These are phyloP conservation scores for Antrozous pallidus DNA, from an alignment of 2,797 vertebrate species.

Conservation along the genomic window DNA sequence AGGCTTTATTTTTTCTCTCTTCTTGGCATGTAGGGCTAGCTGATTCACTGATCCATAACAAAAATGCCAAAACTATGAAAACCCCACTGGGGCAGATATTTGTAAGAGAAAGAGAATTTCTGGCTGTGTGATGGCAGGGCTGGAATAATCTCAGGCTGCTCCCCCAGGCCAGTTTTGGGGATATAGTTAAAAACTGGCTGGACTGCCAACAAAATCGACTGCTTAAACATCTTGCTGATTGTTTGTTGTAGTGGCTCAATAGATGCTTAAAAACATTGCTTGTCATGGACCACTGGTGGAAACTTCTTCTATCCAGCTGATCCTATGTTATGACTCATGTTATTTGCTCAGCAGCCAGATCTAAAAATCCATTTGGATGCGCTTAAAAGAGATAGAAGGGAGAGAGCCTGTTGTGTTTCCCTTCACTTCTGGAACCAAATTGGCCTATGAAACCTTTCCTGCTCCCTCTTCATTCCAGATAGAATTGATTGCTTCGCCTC, in stretches of 20 bases:
- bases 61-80: conserved; percentile 54
- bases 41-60: conserved; percentile 38
- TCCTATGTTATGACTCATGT: conserved; percentile 17
- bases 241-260: neutral
- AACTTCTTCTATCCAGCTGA: conserved; percentile 47
- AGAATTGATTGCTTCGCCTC: neutral
- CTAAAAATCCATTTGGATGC: conserved; percentile 2
- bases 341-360: conserved; percentile 28
- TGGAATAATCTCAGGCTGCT: neutral
- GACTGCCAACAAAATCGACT: conserved; percentile 26
- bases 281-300: conserved; percentile 25
- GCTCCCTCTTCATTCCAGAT: neutral
- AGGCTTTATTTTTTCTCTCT: neutral
- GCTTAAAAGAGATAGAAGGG: neutral
- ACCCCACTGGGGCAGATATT: conserved; percentile 55
- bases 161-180: conserved; percentile 36
- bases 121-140: neutral
- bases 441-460: neutral
- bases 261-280: conserved; percentile 45
- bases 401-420: neutral
- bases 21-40: conserved; percentile 29
- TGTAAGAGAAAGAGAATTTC: conserved; percentile 57
- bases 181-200: conserved; percentile 41
- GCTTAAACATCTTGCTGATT: conserved; percentile 56
- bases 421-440: neutral